Evolutionary conservation across 2,888 invertebrate genomes (phyloP).

Genomic region (Molanna angustata): DNA sequence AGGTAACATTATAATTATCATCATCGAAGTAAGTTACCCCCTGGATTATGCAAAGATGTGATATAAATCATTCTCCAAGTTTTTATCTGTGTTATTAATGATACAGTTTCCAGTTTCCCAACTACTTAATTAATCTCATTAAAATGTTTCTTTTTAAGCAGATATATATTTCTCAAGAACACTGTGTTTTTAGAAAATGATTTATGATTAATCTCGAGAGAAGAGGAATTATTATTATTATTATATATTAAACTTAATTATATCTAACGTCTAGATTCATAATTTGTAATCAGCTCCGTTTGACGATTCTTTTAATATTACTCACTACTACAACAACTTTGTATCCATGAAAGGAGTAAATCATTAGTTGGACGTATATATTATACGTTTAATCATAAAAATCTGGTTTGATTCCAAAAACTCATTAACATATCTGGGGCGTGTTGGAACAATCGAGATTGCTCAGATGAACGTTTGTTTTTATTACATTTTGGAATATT

Average conservation of each 20-base stretch:
- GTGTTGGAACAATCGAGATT: too few relatives aligned
- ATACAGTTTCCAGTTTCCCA: slow-evolving; percentile 15
- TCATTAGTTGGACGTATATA: slow-evolving; percentile 8
- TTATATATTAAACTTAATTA: slow-evolving; percentile 29
- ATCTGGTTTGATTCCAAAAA: too few relatives aligned
- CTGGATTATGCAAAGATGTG: background rate
- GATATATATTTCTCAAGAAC: slow-evolving; percentile 14
- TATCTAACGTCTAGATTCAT: slow-evolving; percentile 27
- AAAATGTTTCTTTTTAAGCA: slow-evolving; percentile 20
- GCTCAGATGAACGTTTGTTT: too few relatives aligned
- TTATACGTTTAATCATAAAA: too few relatives aligned
- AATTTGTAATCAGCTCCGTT: slow-evolving; percentile 30
- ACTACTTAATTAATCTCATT: slow-evolving; percentile 23
- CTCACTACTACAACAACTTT: too few relatives aligned
- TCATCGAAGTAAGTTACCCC: too few relatives aligned
- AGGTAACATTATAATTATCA: too few relatives aligned
- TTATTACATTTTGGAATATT: too few relatives aligned
- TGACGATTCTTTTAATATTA: slow-evolving; percentile 26
- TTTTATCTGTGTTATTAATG: slow-evolving; percentile 19
- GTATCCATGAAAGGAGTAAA: slow-evolving; percentile 21
- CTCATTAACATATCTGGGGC: too few relatives aligned
- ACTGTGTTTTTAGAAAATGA: slow-evolving; percentile 19
- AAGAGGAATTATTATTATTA: slow-evolving; percentile 8
- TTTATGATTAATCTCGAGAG: slow-evolving; percentile 21
- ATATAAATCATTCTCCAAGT: slow-evolving; percentile 15